Base-by-base conservation (phyloP, 2,888 invertebrate species). In the Nymphalis urticae region DNA sequence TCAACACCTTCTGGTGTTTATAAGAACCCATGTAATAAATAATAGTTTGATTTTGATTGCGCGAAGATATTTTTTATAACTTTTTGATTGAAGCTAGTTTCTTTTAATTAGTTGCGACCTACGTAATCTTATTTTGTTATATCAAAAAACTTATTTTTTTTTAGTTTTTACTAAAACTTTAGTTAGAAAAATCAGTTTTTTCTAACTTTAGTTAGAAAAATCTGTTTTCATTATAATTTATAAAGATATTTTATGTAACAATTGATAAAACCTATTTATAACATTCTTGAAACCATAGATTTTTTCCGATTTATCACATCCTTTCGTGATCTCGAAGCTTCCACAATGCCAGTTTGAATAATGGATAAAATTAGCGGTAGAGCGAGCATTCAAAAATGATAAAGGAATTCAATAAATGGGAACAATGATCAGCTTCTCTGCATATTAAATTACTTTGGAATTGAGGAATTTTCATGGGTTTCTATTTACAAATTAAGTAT, bases 341-440 rank as follows among this genome's bases (percentile, higher is more conserved):
- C 64, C 70, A 65, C 70, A 66, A 75, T 65, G 54, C 56, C 63
- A 60, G 65, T 68, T 68, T 72, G 68, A 72, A 66, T 73, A 72
- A 68, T 75, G 67, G 66, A 68, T 72, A 71, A 72, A 73, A 73
- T 70, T 67, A 62, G 62, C 65, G 64, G 69, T 67, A 62, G 65
- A 61, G 48, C 48, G 61, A 61, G 19, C 48, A 61, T 50, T 48
- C 48, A 61, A 61, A 61, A 48, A 47, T n/a, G 61, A 61, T 48
- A 24, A 42, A 59, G 59, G 48, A 61, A 48, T 61, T 61, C 48
- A 48, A 61, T 61, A 48, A 61, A 61, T 61, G 48, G 27, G 48
- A 61, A 61, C 59, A 61, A 48, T 48, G 24, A 48, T 48, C n/a
- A 21, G 36, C 16, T 62, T 51, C 51, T 27, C n/a, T 50, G 48